Evolutionary conservation across 2,797 vertebrate species (phyloP).

Genomic region (Ammospiza maritima): DNA sequence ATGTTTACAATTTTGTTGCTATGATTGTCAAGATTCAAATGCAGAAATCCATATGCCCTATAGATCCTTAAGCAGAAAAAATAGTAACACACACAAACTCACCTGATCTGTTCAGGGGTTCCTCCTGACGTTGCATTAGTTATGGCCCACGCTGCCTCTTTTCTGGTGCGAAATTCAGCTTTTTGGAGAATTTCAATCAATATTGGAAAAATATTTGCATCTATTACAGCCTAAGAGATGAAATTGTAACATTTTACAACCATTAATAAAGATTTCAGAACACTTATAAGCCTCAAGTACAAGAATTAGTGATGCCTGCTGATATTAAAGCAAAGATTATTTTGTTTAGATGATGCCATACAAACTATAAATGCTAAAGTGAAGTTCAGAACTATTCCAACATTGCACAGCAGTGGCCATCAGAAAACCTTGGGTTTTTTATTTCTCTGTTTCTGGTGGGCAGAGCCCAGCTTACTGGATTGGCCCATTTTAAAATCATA

Average conservation of each 20-base stretch:
- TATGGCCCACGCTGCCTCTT: constrained; percentile 96
- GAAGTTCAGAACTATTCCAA: background rate
- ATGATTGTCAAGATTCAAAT: background rate
- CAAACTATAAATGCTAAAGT: background rate
- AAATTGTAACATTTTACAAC: background rate
- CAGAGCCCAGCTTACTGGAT: background rate
- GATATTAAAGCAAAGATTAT: background rate
- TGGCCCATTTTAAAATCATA: background rate
- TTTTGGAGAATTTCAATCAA: constrained; percentile 94
- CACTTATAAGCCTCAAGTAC: background rate
- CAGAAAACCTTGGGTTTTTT: background rate
- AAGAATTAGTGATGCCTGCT: background rate
- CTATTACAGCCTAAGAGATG: constrained; percentile 87
- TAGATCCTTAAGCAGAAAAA: background rate
- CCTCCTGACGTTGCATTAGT: constrained; percentile 95
- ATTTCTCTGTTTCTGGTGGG: background rate
- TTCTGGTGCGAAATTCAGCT: constrained; percentile 95
- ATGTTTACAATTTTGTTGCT: background rate
- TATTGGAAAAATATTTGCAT: constrained; percentile 91
- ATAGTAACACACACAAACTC: background rate
- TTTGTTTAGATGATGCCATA: background rate
- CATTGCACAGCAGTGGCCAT: background rate
- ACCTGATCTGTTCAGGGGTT: constrained; percentile 88
- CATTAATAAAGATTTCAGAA: background rate
- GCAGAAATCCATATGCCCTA: background rate